phyloP scores from a whole-genome alignment of 2,888 invertebrate species.

The Drosophila pegasa region DNA sequence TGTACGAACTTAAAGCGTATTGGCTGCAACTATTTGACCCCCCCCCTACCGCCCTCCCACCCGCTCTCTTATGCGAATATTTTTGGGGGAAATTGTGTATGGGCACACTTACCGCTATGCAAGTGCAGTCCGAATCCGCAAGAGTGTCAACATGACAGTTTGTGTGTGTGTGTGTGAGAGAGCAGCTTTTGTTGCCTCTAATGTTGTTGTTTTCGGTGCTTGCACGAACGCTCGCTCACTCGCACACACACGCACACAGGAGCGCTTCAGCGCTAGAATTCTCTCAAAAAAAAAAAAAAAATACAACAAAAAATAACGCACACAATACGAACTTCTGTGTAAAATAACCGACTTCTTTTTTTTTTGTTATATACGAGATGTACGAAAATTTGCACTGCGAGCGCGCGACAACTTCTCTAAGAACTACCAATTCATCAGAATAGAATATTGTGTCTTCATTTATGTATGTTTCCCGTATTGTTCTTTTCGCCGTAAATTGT shows the following conservation, averaged over 20 bases:
- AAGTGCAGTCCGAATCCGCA: constrained; percentile 50
- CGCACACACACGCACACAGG: constrained; percentile 14
- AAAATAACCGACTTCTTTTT: constrained; percentile 38
- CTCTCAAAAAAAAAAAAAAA: constrained; percentile 42
- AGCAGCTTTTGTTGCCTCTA: constrained; percentile 33
- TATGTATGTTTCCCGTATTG: not conserved
- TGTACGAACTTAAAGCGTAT: constrained; percentile 25
- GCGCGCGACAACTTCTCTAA: constrained; percentile 2
- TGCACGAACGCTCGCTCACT: constrained; percentile 42
- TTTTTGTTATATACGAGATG: constrained; percentile 28
- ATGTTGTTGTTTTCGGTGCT: constrained; percentile 38
- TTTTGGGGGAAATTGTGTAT: constrained; percentile 10
- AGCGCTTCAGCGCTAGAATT: constrained; percentile 46
- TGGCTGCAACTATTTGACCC: not conserved
- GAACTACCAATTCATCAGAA: not conserved
- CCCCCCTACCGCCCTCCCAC: not conserved
- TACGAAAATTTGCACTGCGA: constrained; percentile 30
- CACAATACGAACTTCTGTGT: constrained; percentile 22
- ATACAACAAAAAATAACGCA: constrained; percentile 34
- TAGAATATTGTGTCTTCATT: not conserved
- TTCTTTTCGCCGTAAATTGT: constrained; percentile 18
- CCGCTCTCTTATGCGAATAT: not conserved
- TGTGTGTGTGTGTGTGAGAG: constrained; percentile 22
- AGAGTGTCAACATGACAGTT: constrained; percentile 47
- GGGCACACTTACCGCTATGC: constrained; percentile 60